Percentiles rank a stretch among this genome's conserved stretches.
phyloP scores from a whole-genome alignment of 1,140 invertebrate species.

The Diachasmimorpha longicaudata region DNA sequence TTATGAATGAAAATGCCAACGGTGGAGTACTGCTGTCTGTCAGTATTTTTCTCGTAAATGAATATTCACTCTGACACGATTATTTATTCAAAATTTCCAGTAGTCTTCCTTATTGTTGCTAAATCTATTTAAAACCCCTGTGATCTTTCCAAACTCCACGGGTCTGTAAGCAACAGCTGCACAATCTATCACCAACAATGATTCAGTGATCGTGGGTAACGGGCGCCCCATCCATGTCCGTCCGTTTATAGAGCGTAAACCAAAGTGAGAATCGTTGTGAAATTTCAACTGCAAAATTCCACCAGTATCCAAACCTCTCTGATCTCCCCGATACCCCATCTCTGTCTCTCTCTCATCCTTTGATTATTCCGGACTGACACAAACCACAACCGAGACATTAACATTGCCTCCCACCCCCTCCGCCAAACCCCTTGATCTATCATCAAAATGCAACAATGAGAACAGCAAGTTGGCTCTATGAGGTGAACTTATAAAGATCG shows the following conservation, averaged over 20 bases:
- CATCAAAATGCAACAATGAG: background rate
- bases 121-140: slow-evolving; percentile 57
- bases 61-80: no score
- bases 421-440: background rate
- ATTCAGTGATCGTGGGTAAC: slow-evolving; percentile 56
- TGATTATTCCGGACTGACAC: background rate
- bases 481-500: background rate
- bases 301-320: slow-evolving; percentile 12
- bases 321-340: background rate
- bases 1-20: no score
- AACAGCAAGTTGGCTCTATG: background rate
- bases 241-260: slow-evolving; percentile 52
- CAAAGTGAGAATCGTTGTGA: slow-evolving; percentile 17
- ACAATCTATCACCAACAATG: slow-evolving; percentile 60
- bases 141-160: slow-evolving; percentile 42
- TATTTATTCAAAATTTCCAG: background rate
- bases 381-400: background rate
- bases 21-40: no score
- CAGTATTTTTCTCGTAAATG: no score
- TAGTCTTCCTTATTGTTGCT: slow-evolving; percentile 43
- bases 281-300: background rate
- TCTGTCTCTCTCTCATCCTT: slow-evolving; percentile 10
- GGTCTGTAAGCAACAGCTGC: slow-evolving; percentile 48
- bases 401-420: background rate
- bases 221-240: slow-evolving; percentile 28